These are phyloP conservation scores for Cataglyphis hispanica DNA, from an alignment of 1,140 invertebrate genomes.

Conservation along the genomic window DNA sequence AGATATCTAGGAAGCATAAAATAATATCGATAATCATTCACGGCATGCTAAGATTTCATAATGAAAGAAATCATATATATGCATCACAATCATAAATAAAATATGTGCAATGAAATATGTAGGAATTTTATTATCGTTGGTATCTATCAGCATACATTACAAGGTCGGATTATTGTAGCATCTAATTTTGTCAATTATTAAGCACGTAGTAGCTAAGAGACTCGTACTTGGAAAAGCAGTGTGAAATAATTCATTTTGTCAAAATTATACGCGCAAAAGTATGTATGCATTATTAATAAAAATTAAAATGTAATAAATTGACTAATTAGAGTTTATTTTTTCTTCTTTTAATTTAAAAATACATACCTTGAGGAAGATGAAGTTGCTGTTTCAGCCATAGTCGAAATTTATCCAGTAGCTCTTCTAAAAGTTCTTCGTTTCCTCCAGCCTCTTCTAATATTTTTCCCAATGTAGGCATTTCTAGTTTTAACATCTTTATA, in stretches of 20 bases:
- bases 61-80: neutral
- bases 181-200: too few relatives aligned
- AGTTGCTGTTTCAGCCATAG: neutral
- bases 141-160: too few relatives aligned
- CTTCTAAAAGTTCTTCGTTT: neutral
- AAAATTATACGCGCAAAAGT: too few relatives aligned
- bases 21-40: neutral
- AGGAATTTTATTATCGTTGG: too few relatives aligned
- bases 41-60: neutral
- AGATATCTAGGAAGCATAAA: neutral
- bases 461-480: neutral
- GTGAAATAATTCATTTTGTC: too few relatives aligned
- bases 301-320: too few relatives aligned
- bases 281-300: too few relatives aligned
- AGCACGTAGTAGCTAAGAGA: too few relatives aligned
- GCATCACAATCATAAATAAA: too few relatives aligned
- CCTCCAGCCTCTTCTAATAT: neutral
- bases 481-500: neutral
- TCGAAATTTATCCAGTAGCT: neutral
- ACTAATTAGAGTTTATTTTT: neutral
- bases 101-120: neutral
- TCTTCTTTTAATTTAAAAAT: neutral
- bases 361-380: conserved; percentile 10
- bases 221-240: too few relatives aligned
- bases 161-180: too few relatives aligned